phyloP scores from a whole-genome alignment of 2,113 vertebrate genomes.

The Albula goreensis region DNA sequence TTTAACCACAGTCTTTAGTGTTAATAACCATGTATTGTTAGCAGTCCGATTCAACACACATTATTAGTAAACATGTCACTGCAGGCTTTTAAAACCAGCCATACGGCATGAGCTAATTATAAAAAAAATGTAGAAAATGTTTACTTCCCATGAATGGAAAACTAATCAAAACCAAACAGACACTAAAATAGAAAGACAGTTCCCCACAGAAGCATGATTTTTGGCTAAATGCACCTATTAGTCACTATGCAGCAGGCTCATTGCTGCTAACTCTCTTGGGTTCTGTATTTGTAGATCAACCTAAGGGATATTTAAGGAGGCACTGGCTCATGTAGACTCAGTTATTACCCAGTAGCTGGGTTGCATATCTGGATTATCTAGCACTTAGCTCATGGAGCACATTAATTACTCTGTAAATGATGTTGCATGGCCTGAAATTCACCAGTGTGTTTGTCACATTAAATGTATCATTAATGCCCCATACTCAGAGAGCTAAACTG shows the following conservation, averaged over 20 bases:
- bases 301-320: background rate
- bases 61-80: background rate
- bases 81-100: background rate
- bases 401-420: background rate
- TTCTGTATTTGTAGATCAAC: slow-evolving; percentile 10
- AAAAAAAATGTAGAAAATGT: background rate
- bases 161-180: background rate
- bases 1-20: background rate
- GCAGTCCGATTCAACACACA: background rate
- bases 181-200: background rate
- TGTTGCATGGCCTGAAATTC: background rate
- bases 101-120: background rate
- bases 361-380: background rate
- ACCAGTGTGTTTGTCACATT: background rate
- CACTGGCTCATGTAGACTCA: background rate
- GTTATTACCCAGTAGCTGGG: background rate
- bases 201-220: background rate
- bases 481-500: background rate
- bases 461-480: background rate
- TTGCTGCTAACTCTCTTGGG: background rate
- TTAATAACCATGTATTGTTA: background rate
- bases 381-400: background rate
- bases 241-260: background rate
- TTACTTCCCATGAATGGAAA: background rate
- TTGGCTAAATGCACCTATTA: slow-evolving; percentile 10